These are phyloP conservation scores for Sigmodon hispidus DNA, from an alignment of 2,113 vertebrate genomes.

Conservation along the genomic window DNA sequence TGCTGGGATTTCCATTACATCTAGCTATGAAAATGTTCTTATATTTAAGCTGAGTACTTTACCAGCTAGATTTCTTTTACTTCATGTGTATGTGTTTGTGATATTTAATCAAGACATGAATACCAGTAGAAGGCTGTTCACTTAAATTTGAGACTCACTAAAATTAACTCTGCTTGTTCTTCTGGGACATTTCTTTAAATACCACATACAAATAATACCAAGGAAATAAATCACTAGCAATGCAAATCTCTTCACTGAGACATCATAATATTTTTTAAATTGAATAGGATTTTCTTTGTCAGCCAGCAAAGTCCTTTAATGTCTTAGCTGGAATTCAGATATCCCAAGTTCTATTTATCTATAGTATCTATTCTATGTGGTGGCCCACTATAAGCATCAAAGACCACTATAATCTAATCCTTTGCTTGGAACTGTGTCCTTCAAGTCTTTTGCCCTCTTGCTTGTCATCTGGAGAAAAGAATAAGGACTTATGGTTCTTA, in stretches of 20 bases:
- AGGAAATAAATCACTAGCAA: constrained; percentile 58
- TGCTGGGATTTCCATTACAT: background rate
- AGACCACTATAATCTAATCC: constrained; percentile 82
- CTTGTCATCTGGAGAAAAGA: constrained; percentile 82
- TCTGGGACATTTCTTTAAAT: constrained; percentile 92
- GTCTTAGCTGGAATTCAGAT: constrained; percentile 67
- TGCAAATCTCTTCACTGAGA: constrained; percentile 61
- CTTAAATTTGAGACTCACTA: constrained; percentile 94
- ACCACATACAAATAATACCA: constrained; percentile 59
- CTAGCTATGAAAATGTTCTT: background rate
- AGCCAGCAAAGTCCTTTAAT: constrained; percentile 46
- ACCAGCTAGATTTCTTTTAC: constrained; percentile 88
- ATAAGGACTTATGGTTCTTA: constrained; percentile 82
- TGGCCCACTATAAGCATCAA: constrained; percentile 83
- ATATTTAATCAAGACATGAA: constrained; percentile 96
- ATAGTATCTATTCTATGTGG: constrained; percentile 65
- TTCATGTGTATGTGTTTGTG: constrained; percentile 90
- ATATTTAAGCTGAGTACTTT: background rate
- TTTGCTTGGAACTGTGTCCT: constrained; percentile 83
- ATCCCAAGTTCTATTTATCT: constrained; percentile 69
- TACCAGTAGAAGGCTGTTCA: constrained; percentile 92
- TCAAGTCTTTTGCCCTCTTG: constrained; percentile 84
- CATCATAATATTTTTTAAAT: constrained; percentile 61
- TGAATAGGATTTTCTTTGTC: constrained; percentile 38
- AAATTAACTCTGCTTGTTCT: constrained; percentile 98